A percentile compares a stretch with the other conserved stretches of the same genome.
Evolutionary conservation across 2,797 vertebrate species (phyloP).

Genomic region (Hemitrygon akajei): DNA sequence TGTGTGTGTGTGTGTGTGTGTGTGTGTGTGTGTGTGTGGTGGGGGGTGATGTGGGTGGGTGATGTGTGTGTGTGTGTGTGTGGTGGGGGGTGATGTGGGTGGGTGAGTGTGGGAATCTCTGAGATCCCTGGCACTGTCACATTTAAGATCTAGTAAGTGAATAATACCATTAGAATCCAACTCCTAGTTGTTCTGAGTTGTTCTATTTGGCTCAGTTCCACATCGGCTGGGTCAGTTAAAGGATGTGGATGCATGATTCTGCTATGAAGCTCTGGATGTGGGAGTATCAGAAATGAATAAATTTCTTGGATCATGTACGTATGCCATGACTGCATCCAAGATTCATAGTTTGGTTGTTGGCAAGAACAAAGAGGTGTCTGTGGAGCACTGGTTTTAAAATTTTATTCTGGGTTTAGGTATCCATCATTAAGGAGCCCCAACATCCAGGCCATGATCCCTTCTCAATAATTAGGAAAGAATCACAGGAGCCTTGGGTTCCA

Average conservation of each 20-base stretch:
- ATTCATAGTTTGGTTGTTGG: background rate
- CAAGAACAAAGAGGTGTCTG: background rate
- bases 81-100: too few relatives aligned
- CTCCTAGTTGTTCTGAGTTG: background rate
- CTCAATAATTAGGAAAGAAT: too few relatives aligned
- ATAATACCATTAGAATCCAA: background rate
- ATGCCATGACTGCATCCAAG: background rate
- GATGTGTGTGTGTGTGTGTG: too few relatives aligned
- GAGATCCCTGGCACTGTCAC: background rate
- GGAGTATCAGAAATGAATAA: background rate
- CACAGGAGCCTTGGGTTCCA: too few relatives aligned
- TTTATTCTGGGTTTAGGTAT: background rate
- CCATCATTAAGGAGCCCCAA: too few relatives aligned
- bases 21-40: too few relatives aligned
- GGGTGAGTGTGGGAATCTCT: background rate
- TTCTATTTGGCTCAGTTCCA: background rate
- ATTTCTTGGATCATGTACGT: background rate
- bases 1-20: too few relatives aligned
- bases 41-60: too few relatives aligned
- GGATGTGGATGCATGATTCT: background rate
- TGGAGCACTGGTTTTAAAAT: background rate
- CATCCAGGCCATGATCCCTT: too few relatives aligned
- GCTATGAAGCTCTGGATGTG: background rate
- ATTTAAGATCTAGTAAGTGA: background rate
- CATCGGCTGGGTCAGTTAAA: background rate